Percentiles rank a stretch among this genome's conserved stretches.
phyloP scores from a whole-genome alignment of 1,140 invertebrate species.

The Leptoteleia sp. region DNA sequence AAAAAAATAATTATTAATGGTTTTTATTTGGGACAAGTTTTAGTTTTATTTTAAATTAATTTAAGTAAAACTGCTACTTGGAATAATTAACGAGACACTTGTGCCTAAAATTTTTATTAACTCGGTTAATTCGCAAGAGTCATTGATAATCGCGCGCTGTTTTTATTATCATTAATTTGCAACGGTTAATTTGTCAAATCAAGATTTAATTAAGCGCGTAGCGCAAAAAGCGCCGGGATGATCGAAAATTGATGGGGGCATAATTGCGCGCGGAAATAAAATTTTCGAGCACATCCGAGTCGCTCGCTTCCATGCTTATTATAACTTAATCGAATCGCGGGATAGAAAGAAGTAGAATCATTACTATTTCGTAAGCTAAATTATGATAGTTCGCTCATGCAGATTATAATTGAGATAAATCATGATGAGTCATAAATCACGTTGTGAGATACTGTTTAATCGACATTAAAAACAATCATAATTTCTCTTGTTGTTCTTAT shows the following conservation, averaged over 20 bases:
- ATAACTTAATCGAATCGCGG: constrained; percentile 53
- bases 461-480: constrained; percentile 67
- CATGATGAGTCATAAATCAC: constrained; percentile 63
- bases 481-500: constrained; percentile 67
- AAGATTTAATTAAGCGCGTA: neutral
- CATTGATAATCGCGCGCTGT: no score
- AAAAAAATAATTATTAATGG: no score
- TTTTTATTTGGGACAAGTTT: no score
- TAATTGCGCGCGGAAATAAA: constrained; percentile 6
- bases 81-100: no score
- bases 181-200: neutral
- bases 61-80: no score
- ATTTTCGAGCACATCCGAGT: constrained; percentile 7
- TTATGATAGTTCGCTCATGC: constrained; percentile 54
- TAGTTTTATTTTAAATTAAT: no score
- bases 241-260: neutral
- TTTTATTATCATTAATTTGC: no score
- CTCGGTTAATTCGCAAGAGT: no score
- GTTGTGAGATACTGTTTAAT: constrained; percentile 61
- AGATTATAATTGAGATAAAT: constrained; percentile 65
- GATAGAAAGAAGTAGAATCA: constrained; percentile 48
- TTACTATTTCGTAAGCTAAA: constrained; percentile 62
- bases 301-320: constrained; percentile 30
- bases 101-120: no score
- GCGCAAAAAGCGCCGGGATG: neutral